Conservation (phyloP, 1,140 invertebrate genomes). For the Drosophila kanapiae region DNA sequence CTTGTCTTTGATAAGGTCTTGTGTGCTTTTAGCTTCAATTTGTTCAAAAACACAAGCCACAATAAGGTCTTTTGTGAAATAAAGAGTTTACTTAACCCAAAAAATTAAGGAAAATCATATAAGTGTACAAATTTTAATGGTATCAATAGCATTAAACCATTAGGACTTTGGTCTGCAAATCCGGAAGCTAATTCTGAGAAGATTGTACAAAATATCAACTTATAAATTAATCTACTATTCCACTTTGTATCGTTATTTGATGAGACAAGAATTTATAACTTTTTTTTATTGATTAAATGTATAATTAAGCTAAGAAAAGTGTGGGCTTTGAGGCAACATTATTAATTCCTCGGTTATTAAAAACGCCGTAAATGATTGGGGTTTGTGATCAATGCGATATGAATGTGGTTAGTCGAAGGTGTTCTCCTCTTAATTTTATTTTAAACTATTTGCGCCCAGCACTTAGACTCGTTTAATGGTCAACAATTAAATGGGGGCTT, state of each 20-base stretch:
- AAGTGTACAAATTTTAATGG: too few relatives aligned
- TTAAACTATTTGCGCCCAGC: constrained; percentile 1
- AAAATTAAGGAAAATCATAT: too few relatives aligned
- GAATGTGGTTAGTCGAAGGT: constrained; percentile 10
- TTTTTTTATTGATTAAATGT: constrained; percentile 1
- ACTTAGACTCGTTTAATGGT: constrained; percentile 10
- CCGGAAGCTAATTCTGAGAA: too few relatives aligned
- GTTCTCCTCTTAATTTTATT: constrained; percentile 15
- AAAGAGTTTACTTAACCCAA: too few relatives aligned
- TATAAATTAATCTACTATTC: not conserved
- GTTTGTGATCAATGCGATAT: constrained; percentile 14
- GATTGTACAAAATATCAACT: too few relatives aligned
- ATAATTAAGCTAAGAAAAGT: constrained; percentile 15
- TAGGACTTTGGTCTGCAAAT: too few relatives aligned
- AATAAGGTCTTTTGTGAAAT: too few relatives aligned
- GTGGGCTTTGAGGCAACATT: not conserved
- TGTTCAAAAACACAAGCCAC: too few relatives aligned
- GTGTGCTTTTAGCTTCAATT: too few relatives aligned
- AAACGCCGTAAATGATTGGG: constrained; percentile 6
- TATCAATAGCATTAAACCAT: too few relatives aligned
- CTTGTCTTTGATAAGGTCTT: not conserved
- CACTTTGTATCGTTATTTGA: not conserved
- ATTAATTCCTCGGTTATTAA: constrained; percentile 9
- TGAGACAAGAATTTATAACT: not conserved
- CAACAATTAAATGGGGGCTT: constrained; percentile 21